Evolutionary conservation across 2,113 vertebrate species (phyloP).

Genomic region (Sclerurus mexicanus): DNA sequence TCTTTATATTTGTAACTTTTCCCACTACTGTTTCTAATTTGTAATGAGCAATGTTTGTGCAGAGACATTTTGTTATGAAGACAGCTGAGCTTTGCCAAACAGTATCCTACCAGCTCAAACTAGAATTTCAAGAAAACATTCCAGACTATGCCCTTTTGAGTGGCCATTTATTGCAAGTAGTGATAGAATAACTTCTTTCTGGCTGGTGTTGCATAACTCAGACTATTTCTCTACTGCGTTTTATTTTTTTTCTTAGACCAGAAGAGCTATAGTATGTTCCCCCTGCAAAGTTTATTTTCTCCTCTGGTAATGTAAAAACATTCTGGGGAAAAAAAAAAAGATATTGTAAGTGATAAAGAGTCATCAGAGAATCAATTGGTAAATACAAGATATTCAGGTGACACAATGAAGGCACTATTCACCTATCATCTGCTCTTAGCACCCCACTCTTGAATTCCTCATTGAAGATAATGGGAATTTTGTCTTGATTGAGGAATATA

Average conservation of each 20-base stretch:
- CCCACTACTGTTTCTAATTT: conserved; percentile 43
- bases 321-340: neutral
- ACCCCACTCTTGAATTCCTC: neutral
- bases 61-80: conserved; percentile 19
- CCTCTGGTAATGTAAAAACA: neutral
- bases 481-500: neutral
- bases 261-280: neutral
- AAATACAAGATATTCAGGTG: neutral
- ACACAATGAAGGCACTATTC: neutral
- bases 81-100: conserved; percentile 10
- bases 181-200: conserved; percentile 19
- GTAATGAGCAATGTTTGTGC: conserved; percentile 25
- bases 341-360: neutral
- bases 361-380: neutral
- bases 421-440: neutral
- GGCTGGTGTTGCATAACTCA: neutral
- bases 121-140: conserved; percentile 10
- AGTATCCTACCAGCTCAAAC: conserved; percentile 17
- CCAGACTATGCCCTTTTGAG: conserved; percentile 34
- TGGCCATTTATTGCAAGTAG: neutral
- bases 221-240: neutral
- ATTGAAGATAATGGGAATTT: neutral
- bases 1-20: conserved; percentile 11
- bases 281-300: neutral
- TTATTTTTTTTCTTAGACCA: neutral